A percentile compares a stretch with the other conserved stretches of the same genome.
phyloP scores from a whole-genome alignment of 2,113 vertebrate species.

The Elaphurus davidianus region DNA sequence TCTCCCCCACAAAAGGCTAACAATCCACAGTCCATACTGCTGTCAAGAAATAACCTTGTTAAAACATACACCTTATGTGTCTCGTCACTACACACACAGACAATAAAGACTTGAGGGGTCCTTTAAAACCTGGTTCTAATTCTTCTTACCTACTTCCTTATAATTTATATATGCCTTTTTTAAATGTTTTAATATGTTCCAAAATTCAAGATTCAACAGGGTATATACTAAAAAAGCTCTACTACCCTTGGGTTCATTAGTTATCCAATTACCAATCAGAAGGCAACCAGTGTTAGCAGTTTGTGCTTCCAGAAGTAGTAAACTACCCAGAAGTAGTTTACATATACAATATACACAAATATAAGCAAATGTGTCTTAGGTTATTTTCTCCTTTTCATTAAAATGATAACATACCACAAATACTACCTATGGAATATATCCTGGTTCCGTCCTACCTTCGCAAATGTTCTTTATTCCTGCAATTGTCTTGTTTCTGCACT shows the following conservation, averaged over 20 bases:
- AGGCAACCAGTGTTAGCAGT: neutral
- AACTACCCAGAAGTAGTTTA: neutral
- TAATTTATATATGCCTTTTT: neutral
- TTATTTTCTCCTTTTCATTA: neutral
- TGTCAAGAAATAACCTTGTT: neutral
- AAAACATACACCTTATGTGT: neutral
- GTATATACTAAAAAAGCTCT: neutral
- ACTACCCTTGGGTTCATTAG: neutral
- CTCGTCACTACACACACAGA: neutral
- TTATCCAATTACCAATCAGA: neutral
- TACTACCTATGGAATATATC: neutral
- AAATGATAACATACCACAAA: neutral
- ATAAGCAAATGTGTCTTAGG: neutral
- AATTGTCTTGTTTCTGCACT: neutral
- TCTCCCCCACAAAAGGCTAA: neutral
- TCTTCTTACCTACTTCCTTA: neutral
- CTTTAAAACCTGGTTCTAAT: neutral
- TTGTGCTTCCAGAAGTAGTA: neutral
- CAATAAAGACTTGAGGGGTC: neutral
- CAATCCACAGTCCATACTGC: neutral
- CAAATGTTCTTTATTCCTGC: neutral
- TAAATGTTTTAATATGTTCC: constrained; percentile 10
- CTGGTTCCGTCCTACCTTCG: neutral
- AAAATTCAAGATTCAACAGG: constrained; percentile 1
- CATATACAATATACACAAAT: neutral